These are phyloP conservation scores for Pelochelys cantorii DNA, from an alignment of 2,797 vertebrate species.

Conservation along the genomic window DNA sequence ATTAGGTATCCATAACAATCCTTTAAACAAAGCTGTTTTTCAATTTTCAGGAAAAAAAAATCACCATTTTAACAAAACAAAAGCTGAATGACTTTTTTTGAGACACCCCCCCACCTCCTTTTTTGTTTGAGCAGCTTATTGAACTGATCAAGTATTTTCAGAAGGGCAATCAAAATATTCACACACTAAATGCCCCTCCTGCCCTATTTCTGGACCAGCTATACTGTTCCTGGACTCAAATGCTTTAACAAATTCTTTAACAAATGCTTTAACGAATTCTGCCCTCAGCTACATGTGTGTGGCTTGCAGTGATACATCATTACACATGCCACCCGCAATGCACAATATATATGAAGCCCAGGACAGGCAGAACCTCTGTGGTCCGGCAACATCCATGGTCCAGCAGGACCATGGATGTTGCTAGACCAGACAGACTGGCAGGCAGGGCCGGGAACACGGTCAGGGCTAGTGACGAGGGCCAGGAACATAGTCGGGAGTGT, in stretches of 20 bases:
- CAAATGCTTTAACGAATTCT: not conserved
- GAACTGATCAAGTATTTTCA: not conserved
- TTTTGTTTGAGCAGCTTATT: not conserved
- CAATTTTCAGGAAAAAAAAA: not conserved
- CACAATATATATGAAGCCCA: fast-evolving
- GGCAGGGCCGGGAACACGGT: too few species aligned
- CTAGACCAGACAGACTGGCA: too few species aligned
- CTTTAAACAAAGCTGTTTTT: too few species aligned
- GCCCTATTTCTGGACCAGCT: not conserved
- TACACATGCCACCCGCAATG: fast-evolving
- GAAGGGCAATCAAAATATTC: not conserved
- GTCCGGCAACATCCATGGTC: too few species aligned
- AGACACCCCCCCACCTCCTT: fast-evolving
- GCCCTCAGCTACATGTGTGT: too few species aligned
- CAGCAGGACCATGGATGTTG: too few species aligned
- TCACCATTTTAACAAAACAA: too few species aligned
- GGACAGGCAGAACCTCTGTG: not conserved
- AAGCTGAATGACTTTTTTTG: not conserved
- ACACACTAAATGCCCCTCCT: not conserved
- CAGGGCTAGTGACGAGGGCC: too few species aligned
- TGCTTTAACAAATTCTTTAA: too few species aligned
- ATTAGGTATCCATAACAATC: not conserved
- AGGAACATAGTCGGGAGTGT: too few species aligned
- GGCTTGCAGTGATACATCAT: not conserved
- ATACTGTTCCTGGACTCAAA: not conserved